These are phyloP conservation scores for Acridotheres tristis DNA, from an alignment of 2,797 vertebrate species.

Conservation along the genomic window DNA sequence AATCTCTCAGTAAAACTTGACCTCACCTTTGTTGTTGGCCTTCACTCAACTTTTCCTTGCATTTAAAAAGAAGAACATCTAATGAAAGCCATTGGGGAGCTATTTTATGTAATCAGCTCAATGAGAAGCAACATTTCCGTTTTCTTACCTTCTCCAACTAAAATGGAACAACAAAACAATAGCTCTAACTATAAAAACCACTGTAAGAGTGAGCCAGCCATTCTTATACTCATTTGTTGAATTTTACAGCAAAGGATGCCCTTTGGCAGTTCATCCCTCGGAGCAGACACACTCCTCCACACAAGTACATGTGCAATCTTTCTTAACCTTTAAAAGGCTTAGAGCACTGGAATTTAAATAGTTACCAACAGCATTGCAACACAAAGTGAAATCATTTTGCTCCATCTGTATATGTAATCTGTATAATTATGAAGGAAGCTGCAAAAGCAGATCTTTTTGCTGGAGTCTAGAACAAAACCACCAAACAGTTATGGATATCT, in stretches of 20 bases:
- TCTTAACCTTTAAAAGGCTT: conserved; percentile 12
- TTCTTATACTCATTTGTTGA: background rate
- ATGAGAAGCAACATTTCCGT: background rate
- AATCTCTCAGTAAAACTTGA: background rate
- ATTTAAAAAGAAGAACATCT: background rate
- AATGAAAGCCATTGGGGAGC: background rate
- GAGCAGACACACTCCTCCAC: background rate
- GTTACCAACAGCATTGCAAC: background rate
- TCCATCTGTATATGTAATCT: background rate
- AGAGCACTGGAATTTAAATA: background rate
- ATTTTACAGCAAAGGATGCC: background rate
- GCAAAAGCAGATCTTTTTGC: background rate
- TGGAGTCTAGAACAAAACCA: background rate
- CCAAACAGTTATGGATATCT: background rate
- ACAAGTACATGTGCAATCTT: background rate
- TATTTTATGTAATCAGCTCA: background rate
- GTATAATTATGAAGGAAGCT: background rate
- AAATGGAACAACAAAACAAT: background rate
- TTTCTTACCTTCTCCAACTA: background rate
- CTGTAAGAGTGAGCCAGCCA: background rate
- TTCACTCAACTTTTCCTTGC: background rate
- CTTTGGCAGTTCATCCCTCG: background rate
- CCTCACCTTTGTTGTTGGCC: background rate
- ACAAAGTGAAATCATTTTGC: background rate
- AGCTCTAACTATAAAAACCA: background rate